Evolutionary conservation across 1,140 invertebrate species (phyloP).

Genomic region (Aphis gossypii): DNA sequence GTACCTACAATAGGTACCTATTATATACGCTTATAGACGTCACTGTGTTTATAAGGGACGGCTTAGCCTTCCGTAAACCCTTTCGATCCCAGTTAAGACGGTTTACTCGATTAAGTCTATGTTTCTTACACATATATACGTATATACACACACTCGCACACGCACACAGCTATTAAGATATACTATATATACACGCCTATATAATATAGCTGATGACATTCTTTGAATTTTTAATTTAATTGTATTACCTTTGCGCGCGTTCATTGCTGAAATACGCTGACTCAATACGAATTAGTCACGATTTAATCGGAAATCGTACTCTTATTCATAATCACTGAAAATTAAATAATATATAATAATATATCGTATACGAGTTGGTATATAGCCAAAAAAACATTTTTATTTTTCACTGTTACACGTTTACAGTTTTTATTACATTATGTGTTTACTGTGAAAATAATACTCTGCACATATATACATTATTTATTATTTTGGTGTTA

Average conservation of each 20-base stretch:
- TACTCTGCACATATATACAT: neutral
- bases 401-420: neutral
- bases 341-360: neutral
- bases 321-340: neutral
- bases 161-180: neutral
- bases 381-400: neutral
- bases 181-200: neutral
- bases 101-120: slow-evolving; percentile 2
- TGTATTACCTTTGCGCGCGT: neutral
- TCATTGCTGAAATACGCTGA: neutral
- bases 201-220: neutral
- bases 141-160: too few relatives aligned
- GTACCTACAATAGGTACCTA: neutral
- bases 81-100: slow-evolving; percentile 12
- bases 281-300: neutral
- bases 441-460: neutral
- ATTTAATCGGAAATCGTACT: neutral
- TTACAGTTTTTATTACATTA: neutral
- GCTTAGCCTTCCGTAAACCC: neutral
- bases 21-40: slow-evolving; percentile 9
- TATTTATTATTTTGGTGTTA: neutral
- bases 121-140: neutral
- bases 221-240: slow-evolving; percentile 19
- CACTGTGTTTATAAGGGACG: slow-evolving; percentile 2
- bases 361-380: neutral